Evolutionary conservation across 2,888 invertebrate genomes (phyloP).

Genomic region (Hesperia comma): DNA sequence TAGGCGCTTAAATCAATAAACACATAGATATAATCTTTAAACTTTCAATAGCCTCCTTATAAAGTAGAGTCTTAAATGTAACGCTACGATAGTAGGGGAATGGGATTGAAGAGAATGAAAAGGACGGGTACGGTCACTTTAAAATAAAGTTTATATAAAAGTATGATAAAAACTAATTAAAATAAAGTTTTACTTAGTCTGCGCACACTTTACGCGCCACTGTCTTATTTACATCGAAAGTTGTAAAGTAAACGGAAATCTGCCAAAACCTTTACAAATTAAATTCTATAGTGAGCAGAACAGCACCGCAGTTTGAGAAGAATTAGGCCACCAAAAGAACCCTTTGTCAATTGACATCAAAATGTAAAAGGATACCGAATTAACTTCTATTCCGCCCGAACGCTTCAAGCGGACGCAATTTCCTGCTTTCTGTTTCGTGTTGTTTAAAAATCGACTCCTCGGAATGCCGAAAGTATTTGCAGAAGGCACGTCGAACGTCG

Average conservation of each 20-base stretch:
- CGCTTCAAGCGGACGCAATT: conserved; percentile 48
- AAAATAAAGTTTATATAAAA: too few relatives aligned
- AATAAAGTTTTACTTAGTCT: too few relatives aligned
- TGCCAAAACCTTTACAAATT: neutral
- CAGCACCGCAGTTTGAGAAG: conserved; percentile 1
- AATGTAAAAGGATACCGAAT: conserved; percentile 40
- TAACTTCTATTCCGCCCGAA: conserved; percentile 39
- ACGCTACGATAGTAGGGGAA: too few relatives aligned
- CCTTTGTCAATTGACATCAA: conserved; percentile 31
- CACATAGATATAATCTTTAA: too few relatives aligned
- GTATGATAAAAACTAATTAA: too few relatives aligned
- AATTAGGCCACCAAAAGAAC: conserved; percentile 25
- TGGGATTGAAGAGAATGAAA: too few relatives aligned
- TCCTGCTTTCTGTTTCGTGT: conserved; percentile 54
- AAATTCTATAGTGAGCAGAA: neutral
- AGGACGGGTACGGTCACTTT: too few relatives aligned
- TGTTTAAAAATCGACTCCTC: conserved; percentile 33
- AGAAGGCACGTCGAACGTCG: conserved; percentile 59
- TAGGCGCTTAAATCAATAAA: too few relatives aligned
- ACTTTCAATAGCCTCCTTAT: too few relatives aligned
- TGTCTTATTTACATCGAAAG: too few relatives aligned
- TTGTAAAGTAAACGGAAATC: neutral
- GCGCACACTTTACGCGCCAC: too few relatives aligned
- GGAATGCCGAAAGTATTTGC: conserved; percentile 37
- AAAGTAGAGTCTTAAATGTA: too few relatives aligned